Conservation (phyloP, 2,113 vertebrate species). For the Antechinus stuartii region DNA sequence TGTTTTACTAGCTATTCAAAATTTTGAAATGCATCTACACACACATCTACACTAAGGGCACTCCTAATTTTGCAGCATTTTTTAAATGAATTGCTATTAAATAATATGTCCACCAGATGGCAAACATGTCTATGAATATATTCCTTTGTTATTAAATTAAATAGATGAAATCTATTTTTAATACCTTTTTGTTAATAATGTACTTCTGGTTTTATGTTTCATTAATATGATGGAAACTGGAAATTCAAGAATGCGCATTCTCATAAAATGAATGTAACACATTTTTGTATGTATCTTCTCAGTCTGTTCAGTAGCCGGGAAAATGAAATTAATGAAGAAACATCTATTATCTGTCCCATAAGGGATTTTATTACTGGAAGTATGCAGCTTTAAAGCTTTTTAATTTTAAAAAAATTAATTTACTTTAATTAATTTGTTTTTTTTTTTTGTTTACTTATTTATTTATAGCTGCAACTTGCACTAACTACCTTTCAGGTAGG, state of each 20-base stretch:
- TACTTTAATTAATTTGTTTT: too few relatives aligned
- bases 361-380: not conserved
- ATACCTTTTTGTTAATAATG: not conserved
- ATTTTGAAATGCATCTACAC: not conserved
- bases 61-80: not conserved
- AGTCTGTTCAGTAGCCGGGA: not conserved
- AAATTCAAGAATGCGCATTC: not conserved
- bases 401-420: not conserved
- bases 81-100: constrained; percentile 17
- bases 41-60: not conserved
- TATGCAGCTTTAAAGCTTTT: constrained; percentile 5
- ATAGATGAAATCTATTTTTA: not conserved
- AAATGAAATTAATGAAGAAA: not conserved
- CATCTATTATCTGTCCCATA: constrained; percentile 23
- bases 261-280: not conserved
- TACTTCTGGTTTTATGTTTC: not conserved
- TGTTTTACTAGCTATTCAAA: not conserved
- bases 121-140: constrained; percentile 11
- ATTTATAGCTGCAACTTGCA: not conserved
- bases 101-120: constrained; percentile 42
- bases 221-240: constrained; percentile 6
- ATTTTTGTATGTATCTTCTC: not conserved
- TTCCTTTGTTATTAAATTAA: not conserved
- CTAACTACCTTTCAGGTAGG: not conserved
- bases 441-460: too few relatives aligned